Base-by-base conservation (phyloP, 2,888 invertebrate genomes). In the Toxonevra muliebris region DNA sequence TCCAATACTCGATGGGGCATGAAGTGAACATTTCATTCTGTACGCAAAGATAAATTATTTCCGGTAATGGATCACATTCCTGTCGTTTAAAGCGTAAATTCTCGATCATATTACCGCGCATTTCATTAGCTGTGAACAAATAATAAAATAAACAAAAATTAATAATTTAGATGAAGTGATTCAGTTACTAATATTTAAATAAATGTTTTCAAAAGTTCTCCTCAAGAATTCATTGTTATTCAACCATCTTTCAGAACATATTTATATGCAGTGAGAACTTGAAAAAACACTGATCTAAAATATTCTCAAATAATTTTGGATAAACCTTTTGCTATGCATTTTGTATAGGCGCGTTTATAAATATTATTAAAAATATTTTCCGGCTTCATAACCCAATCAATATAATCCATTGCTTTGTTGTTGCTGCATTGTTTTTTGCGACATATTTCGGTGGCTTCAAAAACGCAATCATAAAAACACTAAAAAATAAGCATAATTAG, bases 391-490 rank as follows among this genome's bases (percentile, higher is more conserved):
- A 68, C 69, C 55, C 69, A 62, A 13, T 71, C 71, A 5, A 69
- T 45, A 17, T 69, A 71, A 43, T 69, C 67, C 43, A 59, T 63
- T 17, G 65, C 71, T 19, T 65, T 69, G 41, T n/a, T 19, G 19
- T 63, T 65, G 30, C 58, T 68, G 48, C 67, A 71, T 59, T 69
- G 53, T 11, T 55, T 58, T 12, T 66, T 57, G 10, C 57, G 67
- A 62, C 61, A 71, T n/a, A 71, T 66, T 52, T 66, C 71, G 2
- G 71, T 62, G 4, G 50, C 63, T 12, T 52, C 41, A 55, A 69
- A 71, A 2, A 71, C 52, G 54, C 71, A 71, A 15, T 69, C 68
- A 20, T 65, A 69, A 30, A 68, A 71, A 52, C 71, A 71, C 71
- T 69, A 55, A 48, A 42, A 40, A 50, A n/a, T 30, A 45, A 30